These are phyloP conservation scores for Falco peregrinus DNA, from an alignment of 2,797 vertebrate genomes.

Conservation along the genomic window DNA sequence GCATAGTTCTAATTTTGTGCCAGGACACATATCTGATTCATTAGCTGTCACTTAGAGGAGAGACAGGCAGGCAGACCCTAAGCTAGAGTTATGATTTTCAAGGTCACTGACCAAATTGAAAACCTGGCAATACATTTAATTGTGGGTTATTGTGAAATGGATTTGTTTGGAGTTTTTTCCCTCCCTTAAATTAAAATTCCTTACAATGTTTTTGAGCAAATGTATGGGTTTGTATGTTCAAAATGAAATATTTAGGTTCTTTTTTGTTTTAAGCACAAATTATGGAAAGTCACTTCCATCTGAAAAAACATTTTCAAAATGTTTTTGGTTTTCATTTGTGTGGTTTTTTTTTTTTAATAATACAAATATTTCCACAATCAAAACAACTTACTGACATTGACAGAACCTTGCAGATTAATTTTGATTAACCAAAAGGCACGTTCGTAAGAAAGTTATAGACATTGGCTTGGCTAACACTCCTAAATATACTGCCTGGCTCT, in stretches of 20 bases:
- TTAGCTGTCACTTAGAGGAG: conserved; percentile 41
- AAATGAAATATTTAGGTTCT: background rate
- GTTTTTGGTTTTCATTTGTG: background rate
- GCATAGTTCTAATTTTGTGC: background rate
- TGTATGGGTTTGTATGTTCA: background rate
- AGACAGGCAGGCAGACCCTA: conserved; percentile 11
- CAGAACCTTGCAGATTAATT: background rate
- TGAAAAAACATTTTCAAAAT: background rate
- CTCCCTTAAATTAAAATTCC: background rate
- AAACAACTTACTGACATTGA: background rate
- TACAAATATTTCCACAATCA: background rate
- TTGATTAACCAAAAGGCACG: background rate
- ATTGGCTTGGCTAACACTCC: background rate
- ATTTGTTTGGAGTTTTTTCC: conserved; percentile 25
- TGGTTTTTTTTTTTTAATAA: background rate
- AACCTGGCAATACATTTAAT: background rate
- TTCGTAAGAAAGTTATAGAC: background rate
- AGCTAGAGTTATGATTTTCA: conserved; percentile 48
- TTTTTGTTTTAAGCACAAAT: background rate
- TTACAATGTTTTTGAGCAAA: conserved; percentile 17
- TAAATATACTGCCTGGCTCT: background rate
- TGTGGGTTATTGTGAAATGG: conserved; percentile 11
- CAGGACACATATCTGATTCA: conserved; percentile 42
- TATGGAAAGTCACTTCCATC: background rate
- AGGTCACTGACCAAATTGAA: conserved; percentile 29